Evolutionary conservation across 2,888 invertebrate genomes (phyloP).

Genomic region (Listrodromus nycthemerus): DNA sequence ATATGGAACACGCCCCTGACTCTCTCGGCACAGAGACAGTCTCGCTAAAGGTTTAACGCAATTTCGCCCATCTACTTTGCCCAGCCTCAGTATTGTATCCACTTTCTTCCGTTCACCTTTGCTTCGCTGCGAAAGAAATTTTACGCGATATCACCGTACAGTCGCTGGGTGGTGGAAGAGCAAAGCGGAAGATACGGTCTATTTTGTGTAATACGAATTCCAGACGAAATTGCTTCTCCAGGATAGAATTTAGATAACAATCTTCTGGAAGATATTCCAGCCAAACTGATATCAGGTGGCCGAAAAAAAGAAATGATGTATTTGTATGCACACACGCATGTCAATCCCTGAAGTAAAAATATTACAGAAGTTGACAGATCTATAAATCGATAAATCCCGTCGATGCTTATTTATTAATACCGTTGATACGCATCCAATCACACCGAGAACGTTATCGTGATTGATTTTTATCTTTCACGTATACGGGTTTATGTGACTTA

Average conservation of each 20-base stretch:
- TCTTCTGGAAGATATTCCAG: constrained; percentile 30
- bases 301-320: not conserved
- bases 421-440: not conserved
- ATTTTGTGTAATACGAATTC: constrained; percentile 73
- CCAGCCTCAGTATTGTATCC: constrained; percentile 33
- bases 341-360: not conserved
- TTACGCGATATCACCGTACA: constrained; percentile 40
- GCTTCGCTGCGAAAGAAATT: constrained; percentile 7
- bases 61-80: constrained; percentile 65
- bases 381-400: not conserved
- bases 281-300: not conserved
- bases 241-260: constrained; percentile 57
- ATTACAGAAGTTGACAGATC: not conserved
- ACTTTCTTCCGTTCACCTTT: constrained; percentile 48
- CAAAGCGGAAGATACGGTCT: constrained; percentile 52
- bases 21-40: constrained; percentile 17
- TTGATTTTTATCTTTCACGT: not conserved
- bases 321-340: not conserved
- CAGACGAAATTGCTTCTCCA: constrained; percentile 73
- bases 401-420: constrained; percentile 9
- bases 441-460: not conserved
- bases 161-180: constrained; percentile 26
- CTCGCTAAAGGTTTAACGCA: constrained; percentile 72
- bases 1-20: constrained; percentile 70
- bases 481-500: not conserved